These are phyloP conservation scores for Melipona beecheii DNA, from an alignment of 2,888 invertebrate species.

Conservation along the genomic window DNA sequence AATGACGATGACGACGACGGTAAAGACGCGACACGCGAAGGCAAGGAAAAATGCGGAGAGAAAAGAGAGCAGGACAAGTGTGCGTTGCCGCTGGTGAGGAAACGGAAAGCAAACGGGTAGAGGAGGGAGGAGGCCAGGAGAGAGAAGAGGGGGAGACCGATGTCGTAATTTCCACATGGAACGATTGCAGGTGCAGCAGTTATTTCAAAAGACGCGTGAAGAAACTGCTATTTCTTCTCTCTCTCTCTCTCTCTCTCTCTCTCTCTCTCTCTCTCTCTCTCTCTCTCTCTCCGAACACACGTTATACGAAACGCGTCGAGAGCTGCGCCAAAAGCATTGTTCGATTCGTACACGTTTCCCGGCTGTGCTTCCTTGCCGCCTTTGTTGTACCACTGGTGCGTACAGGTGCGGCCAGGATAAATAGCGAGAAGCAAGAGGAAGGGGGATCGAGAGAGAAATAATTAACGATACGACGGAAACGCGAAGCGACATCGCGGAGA, in stretches of 20 bases:
- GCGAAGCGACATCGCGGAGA: neutral
- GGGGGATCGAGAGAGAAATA: neutral
- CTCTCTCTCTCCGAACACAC: conserved; percentile 2
- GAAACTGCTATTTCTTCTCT: conserved; percentile 34
- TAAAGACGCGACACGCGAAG: neutral
- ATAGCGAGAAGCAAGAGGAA: neutral
- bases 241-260: no score
- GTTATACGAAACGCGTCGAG: conserved; percentile 22
- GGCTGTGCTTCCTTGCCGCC: conserved; percentile 15
- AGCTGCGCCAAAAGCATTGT: conserved; percentile 47
- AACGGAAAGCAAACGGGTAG: neutral
- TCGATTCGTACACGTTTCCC: conserved; percentile 26
- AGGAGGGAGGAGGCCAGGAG: neutral
- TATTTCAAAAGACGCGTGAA: conserved; percentile 57
- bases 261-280: neutral
- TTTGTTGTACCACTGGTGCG: conserved; percentile 21
- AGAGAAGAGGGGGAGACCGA: conserved; percentile 32
- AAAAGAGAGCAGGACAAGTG: neutral
- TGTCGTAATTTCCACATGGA: conserved; percentile 61
- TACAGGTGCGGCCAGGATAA: neutral
- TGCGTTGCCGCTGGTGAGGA: neutral
- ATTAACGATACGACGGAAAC: conserved; percentile 13
- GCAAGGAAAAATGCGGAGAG: conserved; percentile 24
- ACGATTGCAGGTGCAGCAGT: conserved; percentile 52
- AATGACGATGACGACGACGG: conserved; percentile 24